Base-by-base conservation (phyloP, 2,113 vertebrate genomes). In the Rhea pennata region DNA sequence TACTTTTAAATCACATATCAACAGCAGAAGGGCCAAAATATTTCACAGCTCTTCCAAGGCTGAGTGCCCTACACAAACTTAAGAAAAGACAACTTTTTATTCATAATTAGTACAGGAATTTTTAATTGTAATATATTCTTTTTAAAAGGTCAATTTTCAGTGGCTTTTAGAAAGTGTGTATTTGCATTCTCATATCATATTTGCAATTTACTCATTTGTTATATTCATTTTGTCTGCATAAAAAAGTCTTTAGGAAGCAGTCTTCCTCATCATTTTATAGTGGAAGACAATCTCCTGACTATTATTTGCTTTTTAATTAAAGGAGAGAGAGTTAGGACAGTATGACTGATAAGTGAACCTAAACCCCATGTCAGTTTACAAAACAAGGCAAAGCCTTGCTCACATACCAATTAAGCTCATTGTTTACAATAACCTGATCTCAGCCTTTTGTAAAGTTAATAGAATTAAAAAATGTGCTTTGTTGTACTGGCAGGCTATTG, bases 271-370 rank as follows among this genome's bases (percentile, higher is more conserved):
- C 84, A 94, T 76, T 56, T 69, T 84, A 74, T 83, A 80, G 79
- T 81, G 91, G 85, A 93, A 87, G 92, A 95, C 83, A 96, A 97
- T 96, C 96, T 95, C 92, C 64, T 96, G 81, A 92, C 88, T 94
- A 87, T 84, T 96, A 95, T 95, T 96, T 97, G 95, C 83, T 98
- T 97, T 97, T 95, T 98, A 98, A 98, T 98, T 98, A 98, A 95
- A 87, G 87, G 15, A 81, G 81, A 96, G 96, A 87, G 95, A 97
- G 94, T 90, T 31, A 89, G 93, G 76, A 81, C 93, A 96, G 96
- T 87, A 73, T 87, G 92, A 84, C 92, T 95, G 96, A 95, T 93
- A 96, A 94, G 93, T 44, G 88, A 95, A 78, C 93, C 96, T 94
- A 92, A 42, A 94, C 56, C 87, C 93, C 87, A 50, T 26, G 84